These are phyloP conservation scores for Napeogenes sylphis DNA, from an alignment of 2,888 invertebrate genomes.

Conservation along the genomic window DNA sequence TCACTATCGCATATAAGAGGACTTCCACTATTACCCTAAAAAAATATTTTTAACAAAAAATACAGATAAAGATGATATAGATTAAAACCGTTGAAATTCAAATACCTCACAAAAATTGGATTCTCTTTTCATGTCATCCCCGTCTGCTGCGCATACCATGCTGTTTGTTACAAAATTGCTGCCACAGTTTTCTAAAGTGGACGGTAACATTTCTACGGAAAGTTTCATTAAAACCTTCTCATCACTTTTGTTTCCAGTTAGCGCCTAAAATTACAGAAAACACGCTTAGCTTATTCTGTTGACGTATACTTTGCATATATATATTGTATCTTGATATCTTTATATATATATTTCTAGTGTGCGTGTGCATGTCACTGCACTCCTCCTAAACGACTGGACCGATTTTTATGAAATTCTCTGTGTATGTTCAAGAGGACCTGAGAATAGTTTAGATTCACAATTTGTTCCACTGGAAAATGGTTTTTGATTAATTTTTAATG, in stretches of 20 bases:
- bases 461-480: no score
- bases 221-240: constrained; percentile 48
- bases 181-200: constrained; percentile 48
- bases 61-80: not conserved
- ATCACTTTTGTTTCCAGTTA: constrained; percentile 40
- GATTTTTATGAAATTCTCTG: no score
- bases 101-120: constrained; percentile 55
- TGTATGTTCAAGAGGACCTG: no score
- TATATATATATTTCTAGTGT: not conserved
- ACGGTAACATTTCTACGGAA: constrained; percentile 46
- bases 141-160: constrained; percentile 55
- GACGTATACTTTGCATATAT: not conserved
- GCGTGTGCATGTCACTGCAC: no score
- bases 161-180: constrained; percentile 43
- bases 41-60: not conserved
- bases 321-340: not conserved
- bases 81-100: not conserved
- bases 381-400: no score
- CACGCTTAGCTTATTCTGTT: no score
- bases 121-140: constrained; percentile 45
- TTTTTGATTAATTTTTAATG: no score
- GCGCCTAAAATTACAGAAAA: constrained; percentile 35
- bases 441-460: no score
- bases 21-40: constrained; percentile 64
- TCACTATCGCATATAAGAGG: constrained; percentile 60